Base-by-base conservation (phyloP, 2,888 invertebrate species). In the Lepidochitona cinerea region DNA sequence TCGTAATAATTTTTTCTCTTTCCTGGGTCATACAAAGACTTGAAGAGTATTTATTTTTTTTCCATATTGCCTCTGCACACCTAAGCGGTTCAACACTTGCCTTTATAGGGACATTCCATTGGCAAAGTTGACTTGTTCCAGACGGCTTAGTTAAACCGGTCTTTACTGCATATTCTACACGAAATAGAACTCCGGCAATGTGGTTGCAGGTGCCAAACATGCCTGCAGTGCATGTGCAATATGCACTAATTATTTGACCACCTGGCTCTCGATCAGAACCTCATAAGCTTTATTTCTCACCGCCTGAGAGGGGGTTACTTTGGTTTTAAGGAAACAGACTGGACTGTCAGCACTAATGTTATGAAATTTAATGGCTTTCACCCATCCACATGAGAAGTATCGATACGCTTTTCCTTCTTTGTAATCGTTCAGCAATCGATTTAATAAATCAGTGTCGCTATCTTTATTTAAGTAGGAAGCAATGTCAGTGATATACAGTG, bases 401-500 rank as follows among this genome's bases (percentile, higher is more conserved):
- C 74, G 65, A 37, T 75, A 75, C 12, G 73, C 75, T 54, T 77
- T 79, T 5, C 75, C 79, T 12, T 68, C 73, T 59, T 77, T 79
- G 49, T 79, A 79, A n/a, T 77, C 78, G 37, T 77, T 77, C 41
- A 80, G 12, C 5, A 75, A 59, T 14, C 71, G 52, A n/a, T 72
- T 33, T 32, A 72, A 37, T 7, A 74, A 41, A 5, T 75, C 72
- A 1, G n/a, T 67, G 7, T 75, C 41, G 37, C 74, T 70, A 7
- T 6, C 65, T 9, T 66, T 29, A 12, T 76, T 70, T 32, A 77
- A 12, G 49, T 68, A 74, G 23, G 36, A 52, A 12, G 78, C 14
- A 23, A 80, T 77, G 67, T 80, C 78, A 29, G 74, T 75, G 9
- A 74, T 73, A 53, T 80, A 76, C 1, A 80, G 52, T 2, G 75